Percentiles rank a stretch among this genome's conserved stretches.
Evolutionary conservation across 2,888 invertebrate species (phyloP).

Genomic region (Slavum lentiscoides): DNA sequence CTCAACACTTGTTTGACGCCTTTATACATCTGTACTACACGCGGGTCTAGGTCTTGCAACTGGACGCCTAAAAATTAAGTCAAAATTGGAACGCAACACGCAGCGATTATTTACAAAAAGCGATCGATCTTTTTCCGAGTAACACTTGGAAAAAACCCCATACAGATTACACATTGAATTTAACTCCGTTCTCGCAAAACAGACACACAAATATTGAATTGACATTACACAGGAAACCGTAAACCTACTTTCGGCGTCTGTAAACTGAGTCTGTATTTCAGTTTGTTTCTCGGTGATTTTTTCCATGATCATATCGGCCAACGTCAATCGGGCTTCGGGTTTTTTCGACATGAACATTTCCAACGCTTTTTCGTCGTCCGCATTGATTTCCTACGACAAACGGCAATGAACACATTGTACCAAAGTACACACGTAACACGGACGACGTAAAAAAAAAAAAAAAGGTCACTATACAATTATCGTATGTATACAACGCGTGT

Average conservation of each 20-base stretch:
- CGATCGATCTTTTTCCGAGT: too few relatives aligned
- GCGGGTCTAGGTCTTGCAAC: constrained; percentile 81
- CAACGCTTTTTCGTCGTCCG: constrained; percentile 86
- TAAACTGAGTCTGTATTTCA: constrained; percentile 82
- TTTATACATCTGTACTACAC: constrained; percentile 78
- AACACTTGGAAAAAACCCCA: too few relatives aligned
- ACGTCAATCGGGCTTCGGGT: constrained; percentile 69
- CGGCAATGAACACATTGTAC: background rate
- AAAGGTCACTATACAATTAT: too few relatives aligned
- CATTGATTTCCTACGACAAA: constrained; percentile 70
- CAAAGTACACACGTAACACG: too few relatives aligned
- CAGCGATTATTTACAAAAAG: too few relatives aligned
- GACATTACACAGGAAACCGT: too few relatives aligned
- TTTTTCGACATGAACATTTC: constrained; percentile 77
- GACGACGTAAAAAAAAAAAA: too few relatives aligned
- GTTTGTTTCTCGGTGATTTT: constrained; percentile 91
- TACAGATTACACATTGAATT: too few relatives aligned
- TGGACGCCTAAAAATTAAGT: constrained; percentile 64
- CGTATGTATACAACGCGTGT: background rate
- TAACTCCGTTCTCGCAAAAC: too few relatives aligned
- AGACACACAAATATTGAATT: too few relatives aligned
- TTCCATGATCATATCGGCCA: constrained; percentile 90
- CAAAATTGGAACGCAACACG: too few relatives aligned
- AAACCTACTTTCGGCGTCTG: constrained; percentile 68
- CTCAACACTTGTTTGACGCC: constrained; percentile 83